Evolutionary conservation across 2,797 vertebrate species (phyloP).

Genomic region (Graptemys geographica): DNA sequence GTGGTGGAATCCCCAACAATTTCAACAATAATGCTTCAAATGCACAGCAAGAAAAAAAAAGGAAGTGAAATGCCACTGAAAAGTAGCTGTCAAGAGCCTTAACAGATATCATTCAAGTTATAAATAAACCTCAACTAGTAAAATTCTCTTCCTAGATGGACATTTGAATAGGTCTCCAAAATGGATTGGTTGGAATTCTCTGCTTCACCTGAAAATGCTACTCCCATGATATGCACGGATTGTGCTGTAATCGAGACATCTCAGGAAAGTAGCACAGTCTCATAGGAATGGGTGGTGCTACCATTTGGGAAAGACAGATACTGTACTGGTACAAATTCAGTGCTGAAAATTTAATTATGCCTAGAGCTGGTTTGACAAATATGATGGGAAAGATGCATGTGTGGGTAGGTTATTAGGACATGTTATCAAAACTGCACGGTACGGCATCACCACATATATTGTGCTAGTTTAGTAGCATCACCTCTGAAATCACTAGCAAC

Average conservation of each 20-base stretch:
- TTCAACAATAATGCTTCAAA: rapidly evolving
- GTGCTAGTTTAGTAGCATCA: background rate
- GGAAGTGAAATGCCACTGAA: background rate
- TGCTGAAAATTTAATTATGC: background rate
- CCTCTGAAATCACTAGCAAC: background rate
- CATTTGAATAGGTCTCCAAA: background rate
- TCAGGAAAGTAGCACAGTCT: background rate
- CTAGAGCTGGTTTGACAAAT: background rate
- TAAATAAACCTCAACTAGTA: background rate
- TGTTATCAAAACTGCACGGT: rapidly evolving
- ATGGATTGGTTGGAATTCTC: background rate
- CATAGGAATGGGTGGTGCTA: background rate
- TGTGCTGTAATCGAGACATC: background rate
- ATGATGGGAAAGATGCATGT: background rate
- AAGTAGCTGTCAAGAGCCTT: background rate
- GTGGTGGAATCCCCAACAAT: background rate
- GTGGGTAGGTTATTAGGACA: background rate
- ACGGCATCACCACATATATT: rapidly evolving
- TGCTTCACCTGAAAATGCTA: rapidly evolving
- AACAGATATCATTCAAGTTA: background rate
- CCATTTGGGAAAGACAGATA: background rate
- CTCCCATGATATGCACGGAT: rapidly evolving
- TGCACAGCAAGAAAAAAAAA: background rate
- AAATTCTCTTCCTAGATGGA: background rate
- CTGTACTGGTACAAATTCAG: background rate